These are phyloP conservation scores for Centrocercus urophasianus DNA, from an alignment of 2,113 vertebrate genomes.

Conservation along the genomic window DNA sequence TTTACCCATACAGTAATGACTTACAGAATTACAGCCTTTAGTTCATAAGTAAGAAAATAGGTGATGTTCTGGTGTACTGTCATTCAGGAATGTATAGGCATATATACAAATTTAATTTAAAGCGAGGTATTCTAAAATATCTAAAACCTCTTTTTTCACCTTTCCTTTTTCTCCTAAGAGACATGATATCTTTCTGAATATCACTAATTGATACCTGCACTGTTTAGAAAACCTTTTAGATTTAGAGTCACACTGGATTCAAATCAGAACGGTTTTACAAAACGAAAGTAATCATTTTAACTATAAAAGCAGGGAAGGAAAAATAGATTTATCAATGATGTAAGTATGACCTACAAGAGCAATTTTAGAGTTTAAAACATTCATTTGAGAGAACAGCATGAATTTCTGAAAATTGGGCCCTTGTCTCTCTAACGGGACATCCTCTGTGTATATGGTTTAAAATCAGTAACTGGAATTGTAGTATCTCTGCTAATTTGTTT, in stretches of 20 bases:
- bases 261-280: conserved; percentile 41
- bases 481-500: conserved; percentile 78
- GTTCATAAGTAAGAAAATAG: conserved; percentile 34
- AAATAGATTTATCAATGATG: background rate
- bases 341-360: background rate
- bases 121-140: conserved; percentile 70
- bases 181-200: conserved; percentile 50
- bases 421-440: conserved; percentile 68
- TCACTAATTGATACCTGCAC: conserved; percentile 33
- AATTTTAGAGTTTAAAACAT: conserved; percentile 14
- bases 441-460: conserved; percentile 68
- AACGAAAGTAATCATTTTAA: background rate
- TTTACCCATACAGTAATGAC: conserved; percentile 56
- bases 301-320: background rate
- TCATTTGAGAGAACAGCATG: conserved; percentile 42
- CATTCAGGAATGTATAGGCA: conserved; percentile 66
- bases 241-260: conserved; percentile 41
- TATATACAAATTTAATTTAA: conserved; percentile 56
- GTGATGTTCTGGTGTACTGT: conserved; percentile 48
- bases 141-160: conserved; percentile 48
- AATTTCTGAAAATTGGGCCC: conserved; percentile 75
- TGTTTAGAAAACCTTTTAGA: background rate
- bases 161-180: conserved; percentile 50
- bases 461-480: conserved; percentile 72
- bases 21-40: conserved; percentile 71